These are phyloP conservation scores for Drosophila kanekoi DNA, from an alignment of 2,888 invertebrate species.

Conservation along the genomic window DNA sequence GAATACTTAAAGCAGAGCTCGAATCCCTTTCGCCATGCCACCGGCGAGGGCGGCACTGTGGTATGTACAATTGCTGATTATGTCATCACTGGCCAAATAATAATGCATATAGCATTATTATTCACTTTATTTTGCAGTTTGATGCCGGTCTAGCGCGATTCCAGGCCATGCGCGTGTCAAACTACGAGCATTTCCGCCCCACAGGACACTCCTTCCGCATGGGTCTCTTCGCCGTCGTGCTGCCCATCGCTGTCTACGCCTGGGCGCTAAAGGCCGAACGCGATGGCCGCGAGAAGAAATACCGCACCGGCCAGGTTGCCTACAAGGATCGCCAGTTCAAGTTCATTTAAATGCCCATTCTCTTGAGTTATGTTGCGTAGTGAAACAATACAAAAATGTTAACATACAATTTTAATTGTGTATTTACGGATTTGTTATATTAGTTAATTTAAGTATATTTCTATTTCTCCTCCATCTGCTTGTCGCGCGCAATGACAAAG, in stretches of 20 bases:
- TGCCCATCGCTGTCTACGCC: conserved; percentile 87
- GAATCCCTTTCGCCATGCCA: conserved; percentile 90
- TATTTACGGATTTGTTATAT: conserved; percentile 12
- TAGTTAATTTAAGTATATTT: conserved; percentile 11
- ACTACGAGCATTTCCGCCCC: conserved; percentile 89
- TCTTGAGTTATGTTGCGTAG: conserved; percentile 31
- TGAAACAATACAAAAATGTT: conserved; percentile 54
- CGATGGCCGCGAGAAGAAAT: conserved; percentile 86
- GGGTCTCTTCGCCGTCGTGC: conserved; percentile 86
- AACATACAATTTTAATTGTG: conserved; percentile 33
- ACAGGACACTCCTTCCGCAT: conserved; percentile 86
- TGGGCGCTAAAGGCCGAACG: conserved; percentile 87
- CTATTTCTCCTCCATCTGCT: conserved; percentile 94
- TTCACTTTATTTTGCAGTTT: conserved; percentile 87
- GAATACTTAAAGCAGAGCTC: conserved; percentile 90
- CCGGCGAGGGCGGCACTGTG: conserved; percentile 89
- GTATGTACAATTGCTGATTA: conserved; percentile 87
- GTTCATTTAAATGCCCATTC: conserved; percentile 86
- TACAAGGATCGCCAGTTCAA: conserved; percentile 91
- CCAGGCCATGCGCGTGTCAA: conserved; percentile 89
- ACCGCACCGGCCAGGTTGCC: conserved; percentile 90
- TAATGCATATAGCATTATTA: conserved; percentile 9
- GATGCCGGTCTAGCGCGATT: conserved; percentile 92
- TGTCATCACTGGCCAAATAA: conserved; percentile 79
- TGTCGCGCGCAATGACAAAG: conserved; percentile 94